These are phyloP conservation scores for Lepus timidus DNA, from an alignment of 2,113 vertebrate genomes.

Conservation along the genomic window DNA sequence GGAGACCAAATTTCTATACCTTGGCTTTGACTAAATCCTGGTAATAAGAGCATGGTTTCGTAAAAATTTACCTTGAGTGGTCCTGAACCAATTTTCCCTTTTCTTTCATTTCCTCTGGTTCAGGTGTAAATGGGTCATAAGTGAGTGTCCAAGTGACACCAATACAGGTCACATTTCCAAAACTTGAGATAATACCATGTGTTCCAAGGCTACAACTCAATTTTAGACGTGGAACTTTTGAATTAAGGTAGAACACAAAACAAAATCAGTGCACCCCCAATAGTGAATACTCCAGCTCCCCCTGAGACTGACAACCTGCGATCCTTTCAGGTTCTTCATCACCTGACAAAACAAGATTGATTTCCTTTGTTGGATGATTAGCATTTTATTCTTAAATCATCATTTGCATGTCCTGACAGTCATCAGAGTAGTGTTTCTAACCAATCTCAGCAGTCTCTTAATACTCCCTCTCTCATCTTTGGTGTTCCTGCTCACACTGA, in stretches of 20 bases:
- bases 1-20: constrained; percentile 30
- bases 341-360: not conserved
- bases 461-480: constrained; percentile 30
- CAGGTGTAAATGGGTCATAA: not conserved
- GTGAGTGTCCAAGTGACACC: not conserved
- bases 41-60: not conserved
- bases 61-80: not conserved
- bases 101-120: constrained; percentile 15
- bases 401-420: not conserved
- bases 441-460: not conserved
- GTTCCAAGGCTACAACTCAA: not conserved
- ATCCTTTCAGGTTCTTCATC: not conserved
- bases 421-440: not conserved
- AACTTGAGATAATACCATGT: not conserved
- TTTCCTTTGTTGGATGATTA: not conserved
- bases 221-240: not conserved
- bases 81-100: not conserved
- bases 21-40: not conserved
- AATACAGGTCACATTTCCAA: constrained; percentile 2
- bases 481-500: not conserved
- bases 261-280: not conserved
- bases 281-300: not conserved
- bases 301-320: not conserved
- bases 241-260: not conserved
- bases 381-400: not conserved